Percentiles rank a stretch among this genome's conserved stretches.
phyloP scores from a whole-genome alignment of 2,888 invertebrate genomes.

The Junonia oenone region DNA sequence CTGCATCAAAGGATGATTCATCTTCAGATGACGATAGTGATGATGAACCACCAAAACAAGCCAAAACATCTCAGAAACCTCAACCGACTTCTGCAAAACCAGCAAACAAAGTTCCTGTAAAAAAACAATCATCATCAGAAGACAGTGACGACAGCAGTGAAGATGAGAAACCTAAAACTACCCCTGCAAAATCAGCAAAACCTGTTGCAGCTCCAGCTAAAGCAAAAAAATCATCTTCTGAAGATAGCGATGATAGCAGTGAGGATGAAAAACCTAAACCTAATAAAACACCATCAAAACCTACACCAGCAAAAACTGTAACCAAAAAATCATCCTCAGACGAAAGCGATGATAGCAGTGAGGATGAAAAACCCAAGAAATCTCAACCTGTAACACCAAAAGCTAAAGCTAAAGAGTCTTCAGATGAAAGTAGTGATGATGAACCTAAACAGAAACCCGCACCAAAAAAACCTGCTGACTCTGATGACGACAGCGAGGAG shows the following conservation, averaged over 20 bases:
- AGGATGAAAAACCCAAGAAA: conserved; percentile 18
- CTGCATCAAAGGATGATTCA: conserved; percentile 47
- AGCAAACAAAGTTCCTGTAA: conserved; percentile 30
- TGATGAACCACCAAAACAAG: conserved; percentile 47
- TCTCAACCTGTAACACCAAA: conserved; percentile 18
- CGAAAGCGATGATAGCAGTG: conserved; percentile 34
- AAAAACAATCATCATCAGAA: conserved; percentile 39
- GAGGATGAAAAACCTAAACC: conserved; percentile 45
- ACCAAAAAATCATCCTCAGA: conserved; percentile 18
- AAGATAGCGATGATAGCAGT: conserved; percentile 48
- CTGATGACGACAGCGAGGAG: conserved; percentile 19
- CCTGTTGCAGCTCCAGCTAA: conserved; percentile 28
- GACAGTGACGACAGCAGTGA: conserved; percentile 58
- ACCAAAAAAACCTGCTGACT: neutral
- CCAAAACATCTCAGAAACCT: conserved; percentile 38
- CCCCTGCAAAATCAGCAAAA: conserved; percentile 33
- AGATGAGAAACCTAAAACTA: conserved; percentile 40
- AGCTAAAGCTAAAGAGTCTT: conserved; percentile 19
- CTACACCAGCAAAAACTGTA: conserved; percentile 10
- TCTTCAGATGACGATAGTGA: conserved; percentile 47
- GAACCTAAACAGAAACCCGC: neutral
- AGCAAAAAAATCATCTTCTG: conserved; percentile 43
- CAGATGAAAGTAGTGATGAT: conserved; percentile 23
- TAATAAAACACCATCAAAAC: conserved; percentile 6
- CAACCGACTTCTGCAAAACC: conserved; percentile 31